phyloP scores from a whole-genome alignment of 2,888 invertebrate species.

The Cremastinae sp. region DNA sequence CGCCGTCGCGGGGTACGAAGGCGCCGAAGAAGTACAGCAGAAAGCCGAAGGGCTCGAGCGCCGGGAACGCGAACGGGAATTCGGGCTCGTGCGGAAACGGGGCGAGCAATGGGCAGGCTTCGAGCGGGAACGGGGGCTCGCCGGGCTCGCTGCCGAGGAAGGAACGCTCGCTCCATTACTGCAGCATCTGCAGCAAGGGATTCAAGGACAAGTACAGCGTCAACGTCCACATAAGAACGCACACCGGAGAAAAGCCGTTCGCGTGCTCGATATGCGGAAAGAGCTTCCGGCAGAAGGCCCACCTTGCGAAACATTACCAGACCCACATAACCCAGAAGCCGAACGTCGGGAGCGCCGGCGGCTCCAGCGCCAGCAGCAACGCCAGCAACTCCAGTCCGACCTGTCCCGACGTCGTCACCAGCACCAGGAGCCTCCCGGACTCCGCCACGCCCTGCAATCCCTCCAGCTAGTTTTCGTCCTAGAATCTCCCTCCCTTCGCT shows the following conservation, averaged over 20 bases:
- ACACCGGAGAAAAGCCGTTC: slow-evolving; percentile 99
- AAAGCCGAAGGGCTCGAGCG: slow-evolving; percentile 81
- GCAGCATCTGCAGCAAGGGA: slow-evolving; percentile 96
- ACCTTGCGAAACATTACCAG: slow-evolving; percentile 95
- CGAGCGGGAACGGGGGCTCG: slow-evolving; percentile 81
- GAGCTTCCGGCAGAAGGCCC: slow-evolving; percentile 95
- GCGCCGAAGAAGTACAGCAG: slow-evolving; percentile 87
- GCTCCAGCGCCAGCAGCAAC: slow-evolving; percentile 72
- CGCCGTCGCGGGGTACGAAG: slow-evolving; percentile 84
- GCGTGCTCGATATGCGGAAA: slow-evolving; percentile 96
- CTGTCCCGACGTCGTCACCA: slow-evolving; percentile 55
- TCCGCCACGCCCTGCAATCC: slow-evolving; percentile 67
- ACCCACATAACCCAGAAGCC: slow-evolving; percentile 93
- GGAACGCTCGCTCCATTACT: slow-evolving; percentile 93
- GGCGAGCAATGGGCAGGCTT: slow-evolving; percentile 71
- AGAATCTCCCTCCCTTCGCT: slow-evolving; percentile 10
- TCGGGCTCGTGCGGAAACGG: slow-evolving; percentile 72
- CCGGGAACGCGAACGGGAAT: slow-evolving; percentile 81
- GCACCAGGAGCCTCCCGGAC: slow-evolving; percentile 58
- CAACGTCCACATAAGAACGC: slow-evolving; percentile 98
- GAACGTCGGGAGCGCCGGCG: slow-evolving; percentile 83
- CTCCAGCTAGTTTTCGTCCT: slow-evolving; percentile 70
- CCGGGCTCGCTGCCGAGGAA: slow-evolving; percentile 89
- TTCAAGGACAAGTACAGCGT: slow-evolving; percentile 98
- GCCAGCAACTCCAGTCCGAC: slow-evolving; percentile 64